phyloP scores from a whole-genome alignment of 2,888 invertebrate genomes.

The Ichneumoninae sp. region DNA sequence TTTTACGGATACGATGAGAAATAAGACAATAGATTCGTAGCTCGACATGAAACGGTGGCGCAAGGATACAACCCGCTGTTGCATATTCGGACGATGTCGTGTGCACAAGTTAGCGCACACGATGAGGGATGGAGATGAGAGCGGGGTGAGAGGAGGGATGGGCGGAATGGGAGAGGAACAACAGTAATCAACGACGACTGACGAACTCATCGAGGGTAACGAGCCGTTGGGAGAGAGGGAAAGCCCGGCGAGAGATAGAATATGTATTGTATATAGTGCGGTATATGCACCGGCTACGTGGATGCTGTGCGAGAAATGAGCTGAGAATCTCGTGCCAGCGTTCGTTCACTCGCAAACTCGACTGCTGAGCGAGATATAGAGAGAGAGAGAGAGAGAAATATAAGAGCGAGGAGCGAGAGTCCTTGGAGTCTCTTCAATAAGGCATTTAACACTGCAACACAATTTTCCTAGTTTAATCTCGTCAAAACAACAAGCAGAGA shows the following conservation, averaged over 20 bases:
- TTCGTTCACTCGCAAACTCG: slow-evolving; percentile 39
- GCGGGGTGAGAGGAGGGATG: slow-evolving; percentile 13
- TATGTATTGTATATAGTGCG: slow-evolving; percentile 44
- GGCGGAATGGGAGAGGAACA: slow-evolving; percentile 45
- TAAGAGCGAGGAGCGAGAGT: slow-evolving; percentile 3
- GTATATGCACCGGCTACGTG: slow-evolving; percentile 16
- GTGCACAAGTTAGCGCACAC: slow-evolving; percentile 43
- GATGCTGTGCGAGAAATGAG: slow-evolving; percentile 27
- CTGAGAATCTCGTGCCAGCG: slow-evolving; percentile 21
- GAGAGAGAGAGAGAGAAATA: neutral
- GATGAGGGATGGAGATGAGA: slow-evolving; percentile 13
- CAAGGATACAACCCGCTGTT: slow-evolving; percentile 24
- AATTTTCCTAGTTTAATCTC: slow-evolving; percentile 60
- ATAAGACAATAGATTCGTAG: slow-evolving; percentile 39
- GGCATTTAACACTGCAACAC: slow-evolving; percentile 59
- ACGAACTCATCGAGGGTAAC: slow-evolving; percentile 65
- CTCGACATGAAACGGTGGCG: neutral
- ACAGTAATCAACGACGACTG: slow-evolving; percentile 65
- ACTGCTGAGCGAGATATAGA: neutral
- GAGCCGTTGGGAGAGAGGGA: slow-evolving; percentile 49
- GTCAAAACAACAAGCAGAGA: slow-evolving; percentile 37
- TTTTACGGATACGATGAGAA: slow-evolving; percentile 6
- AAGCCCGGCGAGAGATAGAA: slow-evolving; percentile 27
- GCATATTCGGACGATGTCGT: slow-evolving; percentile 43
- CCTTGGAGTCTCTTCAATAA: slow-evolving; percentile 59